These are phyloP conservation scores for Agonopterix arenella DNA, from an alignment of 2,888 invertebrate genomes.

Conservation along the genomic window DNA sequence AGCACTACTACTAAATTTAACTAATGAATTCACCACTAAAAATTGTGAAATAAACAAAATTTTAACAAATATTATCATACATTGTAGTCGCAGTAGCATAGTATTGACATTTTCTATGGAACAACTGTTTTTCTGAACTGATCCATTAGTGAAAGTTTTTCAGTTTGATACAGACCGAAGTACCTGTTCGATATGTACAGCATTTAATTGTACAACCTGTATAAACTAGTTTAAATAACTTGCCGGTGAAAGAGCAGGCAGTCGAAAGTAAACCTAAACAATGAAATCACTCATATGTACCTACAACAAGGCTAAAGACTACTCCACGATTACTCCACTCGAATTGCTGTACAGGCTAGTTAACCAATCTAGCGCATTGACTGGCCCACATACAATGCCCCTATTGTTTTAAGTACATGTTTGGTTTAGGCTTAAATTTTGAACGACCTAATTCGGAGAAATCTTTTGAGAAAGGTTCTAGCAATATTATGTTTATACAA, in stretches of 20 bases:
- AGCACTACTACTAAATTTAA: too few relatives aligned
- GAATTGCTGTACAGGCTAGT: conserved; percentile 11
- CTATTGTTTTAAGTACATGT: conserved; percentile 18
- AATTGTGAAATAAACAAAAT: too few relatives aligned
- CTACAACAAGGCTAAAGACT: not conserved
- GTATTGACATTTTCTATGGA: too few relatives aligned
- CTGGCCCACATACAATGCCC: conserved; percentile 27
- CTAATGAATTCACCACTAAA: too few relatives aligned
- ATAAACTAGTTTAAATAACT: not conserved
- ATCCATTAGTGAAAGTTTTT: too few relatives aligned
- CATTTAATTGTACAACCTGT: not conserved
- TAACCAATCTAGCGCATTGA: conserved; percentile 27
- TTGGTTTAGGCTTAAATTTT: conserved; percentile 2
- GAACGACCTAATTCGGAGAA: conserved; percentile 4
- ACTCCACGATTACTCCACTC: conserved; percentile 2
- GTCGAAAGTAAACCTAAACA: not conserved
- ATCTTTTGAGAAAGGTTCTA: not conserved
- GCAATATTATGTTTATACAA: too few relatives aligned
- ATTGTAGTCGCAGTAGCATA: too few relatives aligned
- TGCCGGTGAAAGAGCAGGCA: not conserved
- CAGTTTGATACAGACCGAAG: too few relatives aligned
- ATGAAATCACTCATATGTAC: not conserved
- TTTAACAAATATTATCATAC: too few relatives aligned
- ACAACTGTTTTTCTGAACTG: too few relatives aligned
- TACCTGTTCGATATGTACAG: too few relatives aligned